A percentile compares a stretch with the other conserved stretches of the same genome.
Conservation (phyloP, 2,113 vertebrate genomes). For the Felis chaus region DNA sequence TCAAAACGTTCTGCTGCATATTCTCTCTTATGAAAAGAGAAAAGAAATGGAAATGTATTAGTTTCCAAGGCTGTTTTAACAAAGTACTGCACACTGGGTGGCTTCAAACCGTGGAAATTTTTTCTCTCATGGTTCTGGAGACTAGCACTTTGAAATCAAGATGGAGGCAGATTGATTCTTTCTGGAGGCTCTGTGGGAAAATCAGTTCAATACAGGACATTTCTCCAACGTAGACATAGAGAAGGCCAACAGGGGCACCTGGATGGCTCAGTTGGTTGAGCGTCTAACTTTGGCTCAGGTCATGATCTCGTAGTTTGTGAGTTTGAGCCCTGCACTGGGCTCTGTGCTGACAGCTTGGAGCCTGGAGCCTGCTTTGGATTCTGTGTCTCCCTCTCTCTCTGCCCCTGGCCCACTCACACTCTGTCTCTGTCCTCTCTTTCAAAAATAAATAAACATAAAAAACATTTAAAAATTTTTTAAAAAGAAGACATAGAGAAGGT, state of each 20-base stretch:
- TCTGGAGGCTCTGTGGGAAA: background rate
- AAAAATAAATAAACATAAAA: too few species aligned
- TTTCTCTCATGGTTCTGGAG: background rate
- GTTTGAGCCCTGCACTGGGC: too few species aligned
- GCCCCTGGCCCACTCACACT: too few species aligned
- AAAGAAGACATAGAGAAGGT: background rate
- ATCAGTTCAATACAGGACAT: background rate
- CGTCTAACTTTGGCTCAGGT: too few species aligned
- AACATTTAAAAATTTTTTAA: too few species aligned
- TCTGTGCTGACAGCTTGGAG: too few species aligned
- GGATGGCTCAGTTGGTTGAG: too few species aligned
- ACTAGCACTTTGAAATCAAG: background rate
- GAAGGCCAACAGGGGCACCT: background rate
- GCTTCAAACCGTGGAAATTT: background rate
- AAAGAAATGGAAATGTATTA: background rate
- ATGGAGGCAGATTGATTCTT: background rate
- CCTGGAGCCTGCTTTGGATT: too few species aligned
- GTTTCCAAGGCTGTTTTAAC: background rate
- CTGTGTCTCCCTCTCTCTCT: too few species aligned
- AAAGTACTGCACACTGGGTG: background rate
- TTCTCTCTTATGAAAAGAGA: background rate
- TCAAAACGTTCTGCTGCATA: background rate
- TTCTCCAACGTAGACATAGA: background rate
- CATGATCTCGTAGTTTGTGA: too few species aligned
- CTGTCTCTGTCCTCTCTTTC: too few species aligned